Evolutionary conservation across 2,113 vertebrate genomes (phyloP), one percentile per base, ranked within the genome.

Genomic region (Cottus gobio): DNA sequence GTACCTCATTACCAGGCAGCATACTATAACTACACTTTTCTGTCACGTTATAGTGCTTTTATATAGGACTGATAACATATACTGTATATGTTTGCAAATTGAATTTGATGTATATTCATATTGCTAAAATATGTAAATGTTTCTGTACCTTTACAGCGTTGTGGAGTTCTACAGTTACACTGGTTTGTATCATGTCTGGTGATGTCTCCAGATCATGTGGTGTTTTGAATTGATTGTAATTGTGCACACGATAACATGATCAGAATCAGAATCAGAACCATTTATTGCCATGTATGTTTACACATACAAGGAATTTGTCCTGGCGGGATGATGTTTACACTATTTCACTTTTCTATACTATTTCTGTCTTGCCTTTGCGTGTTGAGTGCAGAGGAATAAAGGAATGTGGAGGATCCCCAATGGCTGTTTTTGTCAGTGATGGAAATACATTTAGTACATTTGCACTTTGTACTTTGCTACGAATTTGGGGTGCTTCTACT

Each of bases 351-450:
- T 72, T 61, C 37, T 68, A 0, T 15, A 20, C 12, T 60, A n/a
- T 37, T 60, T 39, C 1, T 37, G 0, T 60, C 8, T 4, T 5
- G 39, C 22, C 34, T 31, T 34, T 44, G 52, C 15, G 28, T 39
- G 13, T 26, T 30, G 36, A 66, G 1, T 24, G 30, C 28, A 54
- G 16, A 71, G 48, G 12, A 85, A 82, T 79, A 77, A 82, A 82
- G 22, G 26, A 80, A 71, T 31, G 63, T 30, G 24, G 30, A 68
- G 11, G 62, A 75, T 75, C 7, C 9, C 1, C 1, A 36, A 5
- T 50, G 36, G 42, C 26, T 54, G 18, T 68, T 36, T 61, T 69
- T 31, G 6, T 52, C 12, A 50, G 8, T 46, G 11, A 12, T 42
- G 2, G 12, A 67, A 36, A 70, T 12, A n/a, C 9, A n/a, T 34